Base-by-base conservation (phyloP, 2,797 vertebrate species). In the Nothura maculosa region DNA sequence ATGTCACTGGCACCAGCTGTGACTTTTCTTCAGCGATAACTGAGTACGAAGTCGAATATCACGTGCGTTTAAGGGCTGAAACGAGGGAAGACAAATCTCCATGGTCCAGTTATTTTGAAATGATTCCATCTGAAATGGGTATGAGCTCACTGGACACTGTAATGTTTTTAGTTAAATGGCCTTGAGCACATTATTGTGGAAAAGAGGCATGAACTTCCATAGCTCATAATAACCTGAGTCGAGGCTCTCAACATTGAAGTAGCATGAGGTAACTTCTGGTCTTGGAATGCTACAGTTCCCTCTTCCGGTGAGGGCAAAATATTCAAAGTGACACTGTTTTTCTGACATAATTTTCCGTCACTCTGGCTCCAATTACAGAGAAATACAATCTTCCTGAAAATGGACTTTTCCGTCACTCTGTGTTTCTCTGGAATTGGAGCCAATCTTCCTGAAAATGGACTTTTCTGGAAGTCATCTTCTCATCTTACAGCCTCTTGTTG, bases 81-180 rank as follows among this genome's bases (percentile, higher is more conserved):
- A 57, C 40, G 4, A 61, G 81, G 48, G 70, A 47, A 5, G 22
- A 12, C 18, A 70, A 75, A 32, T 98, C 98, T n/a, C 86, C 89
- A 0, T 97, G 97, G 97, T 74, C 55, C 47, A n/a, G 27, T 17
- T 1, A 24, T 27, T 72, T 92, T 54, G 36, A 77, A 3, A 97
- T 98, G 93, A 8, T 16, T 42, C 97, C 97, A 0, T 74, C 66
- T 62, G 0, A 4, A 2, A 18, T 80, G 81, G 97, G 98, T 98
- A 95, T 58, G 92, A 66, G 55, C 66, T 54, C 15, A 2, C 1
- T 58, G 4, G 16, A 1, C 14, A 22, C 62, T 25, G 27, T 67
- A 77, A 45, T 19, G 3, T 34, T 34, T 74, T 48, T 42, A 34
- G 25, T 63, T 83, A 69, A 55, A 24, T 45, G n/a, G 50, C 27